Base-by-base conservation (phyloP, 1,140 invertebrate species). In the Cardiocondyla obscurior region DNA sequence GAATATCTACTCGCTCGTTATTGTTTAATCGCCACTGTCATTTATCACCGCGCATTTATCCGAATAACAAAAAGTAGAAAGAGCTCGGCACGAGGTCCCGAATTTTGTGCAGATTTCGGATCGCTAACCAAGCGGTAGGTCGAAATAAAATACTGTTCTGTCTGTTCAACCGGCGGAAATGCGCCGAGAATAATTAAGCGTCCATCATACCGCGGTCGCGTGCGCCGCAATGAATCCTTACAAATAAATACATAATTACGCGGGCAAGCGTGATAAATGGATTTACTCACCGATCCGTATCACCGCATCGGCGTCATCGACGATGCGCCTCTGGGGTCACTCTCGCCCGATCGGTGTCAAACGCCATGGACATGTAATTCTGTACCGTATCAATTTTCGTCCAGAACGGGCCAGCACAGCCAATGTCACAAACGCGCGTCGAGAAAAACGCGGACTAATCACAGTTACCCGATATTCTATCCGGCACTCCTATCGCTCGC, bases 171-270 rank as follows among this genome's bases (percentile, higher is more conserved):
- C 25, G 5, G 30, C 33, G 62, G 19, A 53, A 79, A 79, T 51
- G 33, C 42, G 22, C 16, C 62, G 28, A n/a, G 46, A 67, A 67
- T 67, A 79, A 79, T 79, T 79, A 79, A 79, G 62, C 60, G 28
- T 53, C 22, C 33, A 36, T 53, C 44, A 67, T 69, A 67, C 39
- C 74, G 55, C 22, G 33, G 19, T 76, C 74, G 62, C 74, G 28
- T 25, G 16, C 33, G 64, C 33, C 62, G 51, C 36, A 12, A 33
- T 16, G 44, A 69, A 69, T 79, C 33, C 46, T 51, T 53, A 22
- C 62, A 79, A 79, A 79, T 77, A 77, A 65, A 77, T 77, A 77
- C 42, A 53, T 77, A 69, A 79, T 67, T 53, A 69, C n/a, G 33
- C 62, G 25, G 62, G 33, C 25, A 30, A 53, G 46, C 46, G 62